Evolutionary conservation across 2,797 vertebrate species (phyloP).

Genomic region (Acestrorhynchus altus): DNA sequence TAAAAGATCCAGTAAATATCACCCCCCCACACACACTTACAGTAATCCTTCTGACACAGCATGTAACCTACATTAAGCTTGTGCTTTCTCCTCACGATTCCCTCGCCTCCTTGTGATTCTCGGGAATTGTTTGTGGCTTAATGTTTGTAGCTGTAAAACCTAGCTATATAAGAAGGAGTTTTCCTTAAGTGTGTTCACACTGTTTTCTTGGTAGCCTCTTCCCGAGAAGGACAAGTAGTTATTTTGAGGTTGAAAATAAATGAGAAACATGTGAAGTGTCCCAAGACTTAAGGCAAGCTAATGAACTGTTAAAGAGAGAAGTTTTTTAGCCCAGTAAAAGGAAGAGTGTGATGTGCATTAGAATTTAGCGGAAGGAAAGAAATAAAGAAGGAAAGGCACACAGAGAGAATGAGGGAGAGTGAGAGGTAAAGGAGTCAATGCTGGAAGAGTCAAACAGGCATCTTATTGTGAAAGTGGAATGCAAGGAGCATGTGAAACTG

Average conservation of each 20-base stretch:
- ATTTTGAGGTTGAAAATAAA: conserved; percentile 63
- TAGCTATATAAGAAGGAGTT: neutral
- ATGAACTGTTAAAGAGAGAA: conserved; percentile 62
- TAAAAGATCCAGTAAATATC: conserved; percentile 39
- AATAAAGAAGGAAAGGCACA: conserved; percentile 15
- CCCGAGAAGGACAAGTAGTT: conserved; percentile 9
- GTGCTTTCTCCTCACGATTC: neutral
- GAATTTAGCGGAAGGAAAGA: conserved; percentile 51
- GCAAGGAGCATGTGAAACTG: conserved; percentile 33
- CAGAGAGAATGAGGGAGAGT: conserved; percentile 46
- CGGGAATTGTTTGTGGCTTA: conserved; percentile 14
- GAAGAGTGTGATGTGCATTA: conserved; percentile 63
- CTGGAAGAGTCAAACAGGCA: conserved; percentile 19
- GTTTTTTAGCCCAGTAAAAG: conserved; percentile 60
- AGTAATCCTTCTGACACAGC: conserved; percentile 35
- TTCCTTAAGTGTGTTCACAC: neutral
- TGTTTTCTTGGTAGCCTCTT: conserved; percentile 7
- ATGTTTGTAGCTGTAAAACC: neutral
- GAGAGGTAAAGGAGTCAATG: neutral
- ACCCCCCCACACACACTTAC: neutral
- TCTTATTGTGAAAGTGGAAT: conserved; percentile 16
- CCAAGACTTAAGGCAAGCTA: conserved; percentile 47
- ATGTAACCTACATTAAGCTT: conserved; percentile 34
- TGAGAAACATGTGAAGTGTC: conserved; percentile 65
- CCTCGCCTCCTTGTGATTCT: neutral